These are phyloP conservation scores for Scaptomyza flava DNA, from an alignment of 2,888 invertebrate species.

Conservation along the genomic window DNA sequence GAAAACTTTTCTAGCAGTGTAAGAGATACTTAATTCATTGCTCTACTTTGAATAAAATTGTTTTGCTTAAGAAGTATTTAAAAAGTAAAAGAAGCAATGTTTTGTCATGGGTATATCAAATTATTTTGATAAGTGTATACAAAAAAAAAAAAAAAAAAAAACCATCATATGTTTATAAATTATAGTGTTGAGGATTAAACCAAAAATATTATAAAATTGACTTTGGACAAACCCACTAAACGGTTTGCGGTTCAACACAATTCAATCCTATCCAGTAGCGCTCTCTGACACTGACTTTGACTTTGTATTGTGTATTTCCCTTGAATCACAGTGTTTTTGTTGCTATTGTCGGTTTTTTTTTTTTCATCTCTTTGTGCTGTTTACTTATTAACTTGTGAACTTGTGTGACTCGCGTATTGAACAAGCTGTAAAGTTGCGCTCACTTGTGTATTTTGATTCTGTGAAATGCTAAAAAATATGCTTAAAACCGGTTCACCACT, in stretches of 20 bases:
- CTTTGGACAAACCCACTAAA: slow-evolving; percentile 3
- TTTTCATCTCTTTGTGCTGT: slow-evolving; percentile 7
- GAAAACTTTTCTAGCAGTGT: no score
- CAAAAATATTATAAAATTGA: background rate
- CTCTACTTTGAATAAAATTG: no score
- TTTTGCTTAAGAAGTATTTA: no score
- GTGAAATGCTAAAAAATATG: slow-evolving; percentile 30
- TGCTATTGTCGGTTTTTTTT: slow-evolving; percentile 10
- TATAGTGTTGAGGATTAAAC: background rate
- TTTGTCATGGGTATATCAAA: no score
- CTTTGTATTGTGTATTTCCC: slow-evolving; percentile 30
- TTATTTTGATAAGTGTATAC: no score
- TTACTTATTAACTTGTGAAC: slow-evolving; percentile 20
- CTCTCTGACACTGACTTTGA: slow-evolving; percentile 11
- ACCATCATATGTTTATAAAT: background rate
- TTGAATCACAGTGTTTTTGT: slow-evolving; percentile 33
- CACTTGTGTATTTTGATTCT: slow-evolving; percentile 38
- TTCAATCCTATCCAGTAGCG: background rate
- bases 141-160: no score
- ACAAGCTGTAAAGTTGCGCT: slow-evolving; percentile 22
- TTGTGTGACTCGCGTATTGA: slow-evolving; percentile 1
- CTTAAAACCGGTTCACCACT: slow-evolving; percentile 44
- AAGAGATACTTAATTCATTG: no score
- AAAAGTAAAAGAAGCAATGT: no score
- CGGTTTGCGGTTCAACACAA: slow-evolving; percentile 1